These are phyloP conservation scores for Acanthosepion pharaonis DNA, from an alignment of 2,888 invertebrate genomes.

Conservation along the genomic window DNA sequence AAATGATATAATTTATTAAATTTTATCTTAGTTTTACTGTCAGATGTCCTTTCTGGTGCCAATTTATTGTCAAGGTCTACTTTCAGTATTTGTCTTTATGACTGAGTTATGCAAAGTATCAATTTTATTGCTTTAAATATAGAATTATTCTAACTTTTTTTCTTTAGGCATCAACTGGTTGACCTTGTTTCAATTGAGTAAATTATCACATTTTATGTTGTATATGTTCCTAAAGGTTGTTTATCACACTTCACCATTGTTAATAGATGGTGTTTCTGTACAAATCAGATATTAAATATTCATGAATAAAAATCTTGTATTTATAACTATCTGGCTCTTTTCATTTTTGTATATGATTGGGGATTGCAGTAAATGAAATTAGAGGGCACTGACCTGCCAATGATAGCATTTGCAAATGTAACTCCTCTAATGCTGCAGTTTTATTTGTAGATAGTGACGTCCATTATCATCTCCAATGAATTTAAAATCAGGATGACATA, in stretches of 20 bases:
- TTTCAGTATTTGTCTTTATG: not conserved
- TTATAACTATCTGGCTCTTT: not conserved
- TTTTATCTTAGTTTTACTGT: not conserved
- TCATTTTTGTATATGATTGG: not conserved
- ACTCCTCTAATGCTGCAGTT: not conserved
- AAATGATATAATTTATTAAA: not conserved
- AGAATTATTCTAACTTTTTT: no score
- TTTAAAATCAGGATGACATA: not conserved
- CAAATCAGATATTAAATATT: not conserved
- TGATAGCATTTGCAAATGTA: not conserved
- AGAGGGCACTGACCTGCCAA: no score
- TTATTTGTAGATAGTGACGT: not conserved
- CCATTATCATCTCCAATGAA: not conserved
- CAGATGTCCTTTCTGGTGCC: not conserved
- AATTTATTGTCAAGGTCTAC: not conserved
- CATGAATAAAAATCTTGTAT: conserved; percentile 33
- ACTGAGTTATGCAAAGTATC: not conserved
- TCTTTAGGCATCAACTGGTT: not conserved
- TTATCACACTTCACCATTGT: not conserved
- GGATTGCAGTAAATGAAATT: no score
- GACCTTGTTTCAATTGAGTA: not conserved
- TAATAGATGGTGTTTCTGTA: not conserved
- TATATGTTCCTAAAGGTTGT: conserved; percentile 22
- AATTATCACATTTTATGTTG: not conserved
- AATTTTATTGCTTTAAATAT: not conserved